These are phyloP conservation scores for Dendrocincla tyrannina DNA, from an alignment of 2,797 vertebrate genomes.

Conservation along the genomic window DNA sequence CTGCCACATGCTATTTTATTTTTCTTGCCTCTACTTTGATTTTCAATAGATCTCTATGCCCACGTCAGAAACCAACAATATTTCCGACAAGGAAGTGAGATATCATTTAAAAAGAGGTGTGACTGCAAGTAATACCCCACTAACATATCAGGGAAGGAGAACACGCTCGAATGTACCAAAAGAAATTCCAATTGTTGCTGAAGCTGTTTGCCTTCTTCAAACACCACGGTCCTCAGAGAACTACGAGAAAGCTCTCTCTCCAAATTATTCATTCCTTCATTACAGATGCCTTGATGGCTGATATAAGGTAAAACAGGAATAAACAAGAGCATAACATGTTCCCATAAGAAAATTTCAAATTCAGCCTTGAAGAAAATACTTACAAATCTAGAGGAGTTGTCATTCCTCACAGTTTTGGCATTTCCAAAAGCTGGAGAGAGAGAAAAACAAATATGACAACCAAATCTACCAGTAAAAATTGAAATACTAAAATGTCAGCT, in stretches of 20 bases:
- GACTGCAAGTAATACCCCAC: background rate
- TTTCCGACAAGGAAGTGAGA: background rate
- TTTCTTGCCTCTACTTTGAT: background rate
- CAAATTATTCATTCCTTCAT: background rate
- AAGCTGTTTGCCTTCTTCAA: background rate
- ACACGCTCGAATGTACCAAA: rapidly evolving
- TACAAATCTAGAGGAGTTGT: constrained; percentile 99
- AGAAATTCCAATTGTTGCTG: background rate
- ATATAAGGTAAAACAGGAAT: background rate
- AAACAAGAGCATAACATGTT: rapidly evolving
- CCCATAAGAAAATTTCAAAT: background rate
- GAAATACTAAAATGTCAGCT: background rate
- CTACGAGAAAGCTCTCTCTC: background rate
- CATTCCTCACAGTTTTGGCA: constrained; percentile 96
- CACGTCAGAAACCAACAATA: background rate
- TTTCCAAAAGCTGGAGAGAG: constrained; percentile 91
- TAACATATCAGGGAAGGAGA: background rate
- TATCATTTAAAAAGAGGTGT: background rate
- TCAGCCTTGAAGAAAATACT: constrained; percentile 75
- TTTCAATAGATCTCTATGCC: background rate
- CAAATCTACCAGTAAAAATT: background rate
- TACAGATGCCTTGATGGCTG: background rate
- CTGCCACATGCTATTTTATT: background rate
- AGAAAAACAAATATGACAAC: background rate
- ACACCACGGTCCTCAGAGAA: rapidly evolving